phyloP scores from a whole-genome alignment of 2,113 vertebrate species.

The Catharus fuscescens region DNA sequence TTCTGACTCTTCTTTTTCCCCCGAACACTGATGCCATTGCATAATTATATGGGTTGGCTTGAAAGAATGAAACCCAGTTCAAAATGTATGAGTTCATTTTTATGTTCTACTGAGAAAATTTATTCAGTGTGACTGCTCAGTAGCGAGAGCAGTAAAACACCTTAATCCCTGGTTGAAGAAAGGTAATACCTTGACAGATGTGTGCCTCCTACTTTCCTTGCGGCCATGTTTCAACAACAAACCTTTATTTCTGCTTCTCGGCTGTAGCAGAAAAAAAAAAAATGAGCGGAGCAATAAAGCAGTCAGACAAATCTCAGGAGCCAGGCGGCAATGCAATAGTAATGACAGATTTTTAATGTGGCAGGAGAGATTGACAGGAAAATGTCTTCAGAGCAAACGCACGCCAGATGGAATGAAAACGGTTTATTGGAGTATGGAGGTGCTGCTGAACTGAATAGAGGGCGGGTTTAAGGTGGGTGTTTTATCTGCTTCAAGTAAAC shows the following conservation, averaged over 20 bases:
- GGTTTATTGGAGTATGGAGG: conserved; percentile 94
- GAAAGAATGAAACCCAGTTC: conserved; percentile 78
- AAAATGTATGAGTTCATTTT: conserved; percentile 83
- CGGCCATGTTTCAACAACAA: conserved; percentile 87
- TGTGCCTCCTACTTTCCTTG: conserved; percentile 89
- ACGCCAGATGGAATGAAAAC: conserved; percentile 98
- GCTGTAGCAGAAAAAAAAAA: conserved; percentile 81
- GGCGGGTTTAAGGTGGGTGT: conserved; percentile 74
- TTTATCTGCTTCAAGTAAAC: conserved; percentile 71
- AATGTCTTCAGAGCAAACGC: conserved; percentile 93
- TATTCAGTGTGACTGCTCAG: conserved; percentile 86
- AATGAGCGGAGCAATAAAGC: conserved; percentile 83
- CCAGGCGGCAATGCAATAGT: conserved; percentile 83
- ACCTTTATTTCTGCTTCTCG: conserved; percentile 84
- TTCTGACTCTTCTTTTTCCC: conserved; percentile 52
- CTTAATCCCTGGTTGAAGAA: conserved; percentile 91
- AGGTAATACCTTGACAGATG: conserved; percentile 96
- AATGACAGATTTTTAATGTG: conserved; percentile 92
- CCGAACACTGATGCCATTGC: conserved; percentile 58
- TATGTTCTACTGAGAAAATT: conserved; percentile 84
- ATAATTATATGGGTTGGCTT: conserved; percentile 76
- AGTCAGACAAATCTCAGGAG: conserved; percentile 91
- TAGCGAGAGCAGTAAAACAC: conserved; percentile 84
- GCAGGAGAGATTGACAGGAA: conserved; percentile 95
- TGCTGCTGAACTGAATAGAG: conserved; percentile 72